Base-by-base conservation (phyloP, 2,797 vertebrate genomes). In the Menidia menidia region DNA sequence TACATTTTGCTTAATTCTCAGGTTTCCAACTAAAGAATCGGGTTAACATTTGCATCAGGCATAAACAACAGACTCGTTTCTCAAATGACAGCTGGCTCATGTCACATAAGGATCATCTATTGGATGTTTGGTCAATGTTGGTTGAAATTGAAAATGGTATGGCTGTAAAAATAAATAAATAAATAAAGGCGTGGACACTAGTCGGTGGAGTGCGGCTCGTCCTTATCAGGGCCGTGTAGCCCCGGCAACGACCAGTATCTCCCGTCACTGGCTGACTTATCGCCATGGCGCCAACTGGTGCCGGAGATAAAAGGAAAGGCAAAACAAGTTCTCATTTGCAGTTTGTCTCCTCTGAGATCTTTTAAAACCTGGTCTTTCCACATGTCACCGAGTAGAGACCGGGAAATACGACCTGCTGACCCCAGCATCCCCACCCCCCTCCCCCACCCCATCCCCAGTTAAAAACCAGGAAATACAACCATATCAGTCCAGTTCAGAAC, bases 381-480 rank as follows among this genome's bases (percentile, higher is more conserved):
- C 18, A 39, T 86, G 82, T 84, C 80, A 73, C 47, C 35, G 41
- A 61, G 32, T 43, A 31, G 76, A 73, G 39, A 63, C 73, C 25
- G 6, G 54, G 52, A 66, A 78, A 71, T 62, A 68, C 55, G 33
- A 52, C 60, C 16, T 10, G 76, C 79, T 71, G 66, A 66, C 60
- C 69, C 68, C 25, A 25, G 25, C 25, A n/a, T n/a, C 66, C 73
- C 30, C 67, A 79, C 62, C 69, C 83, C 25, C 25, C 25, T n/a
- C 25, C 25, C 25, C 25, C 25, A 25, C 25, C 25, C 25, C 25
- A 25, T 1, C 1, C 25, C 25, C 25, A 25, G 25, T 25, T 2
- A 25, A 25, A 2, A 25, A 25, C 25, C 25, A 25, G 25, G 25
- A 25, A 25, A 25, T 25, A 25, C 25, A 25, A 25, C 25, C 25